phyloP scores from a whole-genome alignment of 2,888 invertebrate species.

The Athalia rosae region DNA sequence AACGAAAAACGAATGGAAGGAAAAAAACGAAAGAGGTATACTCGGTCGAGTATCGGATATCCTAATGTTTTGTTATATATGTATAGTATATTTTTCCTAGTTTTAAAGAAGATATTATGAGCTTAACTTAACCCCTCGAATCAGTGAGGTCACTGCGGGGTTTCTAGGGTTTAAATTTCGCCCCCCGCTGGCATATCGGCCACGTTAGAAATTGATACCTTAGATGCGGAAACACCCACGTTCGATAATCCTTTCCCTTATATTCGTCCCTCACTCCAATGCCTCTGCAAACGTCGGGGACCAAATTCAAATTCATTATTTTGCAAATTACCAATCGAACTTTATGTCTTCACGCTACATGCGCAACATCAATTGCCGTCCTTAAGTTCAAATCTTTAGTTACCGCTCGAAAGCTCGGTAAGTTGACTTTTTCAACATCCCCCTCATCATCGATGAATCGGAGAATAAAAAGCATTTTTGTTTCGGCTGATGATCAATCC shows the following conservation, averaged over 20 bases:
- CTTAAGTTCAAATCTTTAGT: too few species aligned
- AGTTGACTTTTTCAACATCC: too few species aligned
- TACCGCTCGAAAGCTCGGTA: too few species aligned
- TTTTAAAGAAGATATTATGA: conserved; percentile 36
- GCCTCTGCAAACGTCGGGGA: background rate
- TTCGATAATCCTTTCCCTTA: background rate
- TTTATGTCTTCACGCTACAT: too few species aligned
- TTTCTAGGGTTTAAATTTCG: conserved; percentile 66
- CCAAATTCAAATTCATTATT: too few species aligned
- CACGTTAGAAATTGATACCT: conserved; percentile 61
- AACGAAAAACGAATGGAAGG: background rate
- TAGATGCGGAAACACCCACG: conserved; percentile 39
- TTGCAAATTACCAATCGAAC: too few species aligned
- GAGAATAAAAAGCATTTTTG: too few species aligned
- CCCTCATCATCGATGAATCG: too few species aligned
- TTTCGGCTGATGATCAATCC: too few species aligned
- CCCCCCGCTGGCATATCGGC: conserved; percentile 34
- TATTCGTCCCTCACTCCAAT: background rate
- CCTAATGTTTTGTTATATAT: conserved; percentile 22
- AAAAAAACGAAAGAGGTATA: background rate
- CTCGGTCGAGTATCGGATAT: background rate
- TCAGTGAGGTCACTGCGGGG: conserved; percentile 62
- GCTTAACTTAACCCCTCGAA: conserved; percentile 65
- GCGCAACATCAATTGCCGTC: too few species aligned
- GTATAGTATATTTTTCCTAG: background rate